These are phyloP conservation scores for Mormyrus proboscirostris DNA, from an alignment of 2,797 vertebrate genomes.

Conservation along the genomic window DNA sequence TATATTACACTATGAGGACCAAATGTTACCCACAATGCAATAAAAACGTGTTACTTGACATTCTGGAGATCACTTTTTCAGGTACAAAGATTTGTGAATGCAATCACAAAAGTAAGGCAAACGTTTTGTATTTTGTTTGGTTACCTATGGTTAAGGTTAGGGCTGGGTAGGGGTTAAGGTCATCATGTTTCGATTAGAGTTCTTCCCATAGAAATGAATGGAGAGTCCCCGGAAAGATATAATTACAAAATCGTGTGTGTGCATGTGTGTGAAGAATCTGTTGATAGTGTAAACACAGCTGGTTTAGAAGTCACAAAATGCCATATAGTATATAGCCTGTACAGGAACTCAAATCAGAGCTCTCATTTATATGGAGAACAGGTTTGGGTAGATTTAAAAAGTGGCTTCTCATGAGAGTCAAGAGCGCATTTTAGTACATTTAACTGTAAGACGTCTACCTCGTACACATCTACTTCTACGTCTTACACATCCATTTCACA, in stretches of 20 bases:
- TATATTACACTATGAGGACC: too few relatives aligned
- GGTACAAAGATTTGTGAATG: too few relatives aligned
- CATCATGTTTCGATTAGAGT: not conserved
- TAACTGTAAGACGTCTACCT: not conserved
- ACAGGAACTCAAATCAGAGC: not conserved
- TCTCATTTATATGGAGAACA: not conserved
- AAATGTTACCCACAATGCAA: too few relatives aligned
- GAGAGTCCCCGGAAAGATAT: not conserved
- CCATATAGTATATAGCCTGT: not conserved
- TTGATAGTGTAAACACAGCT: not conserved
- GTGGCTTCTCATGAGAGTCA: not conserved
- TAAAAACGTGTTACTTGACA: too few relatives aligned
- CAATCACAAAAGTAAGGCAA: too few relatives aligned
- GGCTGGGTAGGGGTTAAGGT: too few relatives aligned
- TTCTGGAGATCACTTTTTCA: too few relatives aligned
- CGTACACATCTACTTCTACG: not conserved
- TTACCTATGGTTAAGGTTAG: too few relatives aligned
- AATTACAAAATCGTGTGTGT: not conserved
- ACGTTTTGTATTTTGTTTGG: too few relatives aligned
- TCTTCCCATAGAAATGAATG: not conserved
- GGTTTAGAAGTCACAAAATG: not conserved
- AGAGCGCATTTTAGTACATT: not conserved
- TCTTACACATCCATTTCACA: not conserved
- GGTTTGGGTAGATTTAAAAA: not conserved
- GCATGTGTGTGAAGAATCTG: not conserved